phyloP scores from a whole-genome alignment of 2,113 vertebrate species.

The Callionymus lyra region DNA sequence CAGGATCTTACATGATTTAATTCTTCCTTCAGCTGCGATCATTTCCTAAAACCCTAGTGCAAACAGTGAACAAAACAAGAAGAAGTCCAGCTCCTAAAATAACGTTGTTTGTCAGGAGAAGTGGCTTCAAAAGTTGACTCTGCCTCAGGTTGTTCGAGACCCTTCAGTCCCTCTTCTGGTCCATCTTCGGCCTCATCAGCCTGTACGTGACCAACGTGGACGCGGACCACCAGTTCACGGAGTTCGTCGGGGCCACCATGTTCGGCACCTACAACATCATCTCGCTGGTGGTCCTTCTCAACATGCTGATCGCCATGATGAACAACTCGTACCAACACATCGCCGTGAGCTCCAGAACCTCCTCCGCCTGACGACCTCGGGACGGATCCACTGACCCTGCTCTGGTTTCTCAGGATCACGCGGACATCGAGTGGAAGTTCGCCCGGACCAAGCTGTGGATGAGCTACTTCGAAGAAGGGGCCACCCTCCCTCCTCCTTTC shows the following conservation, averaged over 20 bases:
- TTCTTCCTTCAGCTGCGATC: background rate
- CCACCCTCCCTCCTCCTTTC: constrained; percentile 92
- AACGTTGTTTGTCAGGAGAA: too few species aligned
- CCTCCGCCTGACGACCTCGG: too few species aligned
- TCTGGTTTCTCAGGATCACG: constrained; percentile 80
- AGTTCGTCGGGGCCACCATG: constrained; percentile 97
- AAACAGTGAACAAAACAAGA: background rate
- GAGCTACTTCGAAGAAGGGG: constrained; percentile 99
- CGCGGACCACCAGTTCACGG: constrained; percentile 87
- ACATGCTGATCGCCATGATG: constrained; percentile 99
- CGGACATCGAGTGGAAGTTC: constrained; percentile 99
- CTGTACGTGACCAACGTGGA: constrained; percentile 94
- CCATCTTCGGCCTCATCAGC: constrained; percentile 94
- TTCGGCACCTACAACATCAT: constrained; percentile 98
- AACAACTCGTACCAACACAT: constrained; percentile 99
- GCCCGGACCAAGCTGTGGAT: constrained; percentile 98
- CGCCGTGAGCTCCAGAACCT: constrained; percentile 75
- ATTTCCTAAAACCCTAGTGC: background rate
- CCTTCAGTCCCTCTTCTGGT: constrained; percentile 96
- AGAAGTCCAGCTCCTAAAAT: too few species aligned
- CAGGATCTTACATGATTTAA: too few species aligned
- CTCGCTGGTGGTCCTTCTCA: constrained; percentile 93
- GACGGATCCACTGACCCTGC: background rate
- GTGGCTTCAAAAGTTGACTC: too few species aligned
- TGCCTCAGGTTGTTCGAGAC: constrained; percentile 90